A percentile compares a stretch with the other conserved stretches of the same genome.
phyloP scores from a whole-genome alignment of 2,797 vertebrate species.

The Cossypha heuglini region DNA sequence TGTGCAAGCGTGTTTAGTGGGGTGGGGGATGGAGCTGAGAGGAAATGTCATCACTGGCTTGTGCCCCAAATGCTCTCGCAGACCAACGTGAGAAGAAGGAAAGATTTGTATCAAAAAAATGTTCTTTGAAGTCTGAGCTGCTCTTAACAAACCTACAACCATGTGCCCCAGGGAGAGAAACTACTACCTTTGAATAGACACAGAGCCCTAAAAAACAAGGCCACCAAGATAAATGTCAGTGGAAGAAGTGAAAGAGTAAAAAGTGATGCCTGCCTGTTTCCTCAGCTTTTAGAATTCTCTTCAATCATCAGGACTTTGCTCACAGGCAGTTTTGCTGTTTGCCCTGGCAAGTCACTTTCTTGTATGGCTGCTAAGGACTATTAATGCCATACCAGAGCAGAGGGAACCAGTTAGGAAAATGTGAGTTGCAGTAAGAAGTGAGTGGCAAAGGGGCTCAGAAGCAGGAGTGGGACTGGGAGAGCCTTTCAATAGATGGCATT shows the following conservation, averaged over 20 bases:
- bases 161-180: not conserved
- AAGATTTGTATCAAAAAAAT: not conserved
- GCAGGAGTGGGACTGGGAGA: not conserved
- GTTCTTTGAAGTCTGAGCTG: conserved; percentile 2
- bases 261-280: not conserved
- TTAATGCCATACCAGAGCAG: not conserved
- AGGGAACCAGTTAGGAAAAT: not conserved
- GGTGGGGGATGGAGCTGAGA: not conserved
- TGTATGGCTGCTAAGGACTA: not conserved
- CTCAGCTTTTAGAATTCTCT: not conserved
- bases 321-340: not conserved
- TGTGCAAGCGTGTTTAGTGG: conserved; percentile 21
- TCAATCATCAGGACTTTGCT: not conserved
- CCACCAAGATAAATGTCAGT: not conserved
- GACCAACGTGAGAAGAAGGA: not conserved
- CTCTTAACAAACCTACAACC: not conserved
- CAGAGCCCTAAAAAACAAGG: not conserved
- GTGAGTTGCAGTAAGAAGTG: not conserved
- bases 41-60: conserved; percentile 40
- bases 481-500: not conserved
- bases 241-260: not conserved
- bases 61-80: not conserved
- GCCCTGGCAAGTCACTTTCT: not conserved
- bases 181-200: not conserved
- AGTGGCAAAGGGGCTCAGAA: not conserved